Evolutionary conservation across 2,113 vertebrate genomes (phyloP), one percentile per base, ranked within the genome.

Genomic region (Actenoides lindsayi): DNA sequence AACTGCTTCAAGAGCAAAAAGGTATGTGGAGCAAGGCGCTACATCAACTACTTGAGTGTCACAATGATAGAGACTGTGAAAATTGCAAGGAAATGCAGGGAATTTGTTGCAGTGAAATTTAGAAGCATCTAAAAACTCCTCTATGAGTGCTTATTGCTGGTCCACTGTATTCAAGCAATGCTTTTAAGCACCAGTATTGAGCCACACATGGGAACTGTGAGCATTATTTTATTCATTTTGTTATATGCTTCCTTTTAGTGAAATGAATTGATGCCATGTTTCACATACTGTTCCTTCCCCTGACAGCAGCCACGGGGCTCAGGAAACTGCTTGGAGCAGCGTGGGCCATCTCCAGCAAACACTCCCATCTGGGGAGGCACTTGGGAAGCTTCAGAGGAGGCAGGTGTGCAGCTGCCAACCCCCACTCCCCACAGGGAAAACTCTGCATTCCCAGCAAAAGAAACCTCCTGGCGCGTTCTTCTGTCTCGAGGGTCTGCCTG

Each of bases 301-400:
- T 91, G 93, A 95, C 95, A 96, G 94, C 91, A 96, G 94, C 89
- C 89, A 94, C 90, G 30, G 92, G 94, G 96, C 94, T 95, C 73
- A 13, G 83, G 80, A 65, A 94, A 7, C 56, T 42, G 89, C 93
- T 95, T 0, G 2, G 53, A 93, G 94, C 83, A 56, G 89, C 33
- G 0, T 77, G 81, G 94, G 92, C 96, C 89, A 35, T 95, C 84
- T 89, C 83, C 83, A 73, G 87, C 89, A 56, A 93, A 63, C 0
- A 1, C 25, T 94, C 80, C 96, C 95, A 91, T 94, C 92, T 97
- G 95, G 92, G 93, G n/a, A 86, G 91, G 94, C 90, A 65, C 95
- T 94, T 21, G 69, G 95, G 90, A 94, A 53, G 93, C 95, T 64
- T 73, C 23, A 4, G 83, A 93, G 80, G 96, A 94, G 89, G 94